Evolutionary conservation across 2,888 invertebrate genomes (phyloP), one percentile per base, ranked within the genome.

Genomic region (Neoascia interrupta): DNA sequence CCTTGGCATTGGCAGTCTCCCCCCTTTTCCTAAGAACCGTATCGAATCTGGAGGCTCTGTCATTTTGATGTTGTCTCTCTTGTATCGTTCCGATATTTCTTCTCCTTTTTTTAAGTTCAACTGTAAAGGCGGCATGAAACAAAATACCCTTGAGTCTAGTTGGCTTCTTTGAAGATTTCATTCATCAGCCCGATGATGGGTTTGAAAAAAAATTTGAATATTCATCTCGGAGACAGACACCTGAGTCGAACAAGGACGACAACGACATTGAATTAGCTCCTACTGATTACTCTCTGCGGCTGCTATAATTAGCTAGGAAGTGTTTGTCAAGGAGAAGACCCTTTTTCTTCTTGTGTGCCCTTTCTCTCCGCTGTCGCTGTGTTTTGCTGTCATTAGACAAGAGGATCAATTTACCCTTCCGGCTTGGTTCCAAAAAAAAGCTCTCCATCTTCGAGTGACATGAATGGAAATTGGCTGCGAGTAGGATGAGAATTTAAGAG

Each of bases 351-450:
- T n/a, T n/a, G 31, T 2, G 11, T 23, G 6, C 51, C 28, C 13
- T 37, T 13, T 21, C 8, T 54, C 34, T 18, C 23, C 4, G 15
- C 23, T 51, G 41, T 34, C 15, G 13, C n/a, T 26, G n/a, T 41
- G 2, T 5, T 5, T 10, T 5, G 31, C 21, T 31, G 41, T 58
- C 41, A 34, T 63, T 54, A 63, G 56, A 70, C 63, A 70, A 63
- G 64, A 66, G 60, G 73, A 79, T 79, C 79, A 79, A 79, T 79
- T 79, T 79, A 79, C 79, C 68, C 79, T 79, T 79, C 79, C 79
- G 79, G 79, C 54, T 58, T 26, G 41, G 63, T 49, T 69, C 28
- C 16, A 18, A 54, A 41, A 43, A 51, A 70, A 79, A 68, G 66
- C 60, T 56, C 60, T 45, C 15, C 53, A 54, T 39, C 54, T 16